Percentiles rank a stretch among this genome's conserved stretches.
These are phyloP conservation scores for Cetoscarus ocellatus DNA, from an alignment of 2,797 vertebrate genomes.

Conservation along the genomic window DNA sequence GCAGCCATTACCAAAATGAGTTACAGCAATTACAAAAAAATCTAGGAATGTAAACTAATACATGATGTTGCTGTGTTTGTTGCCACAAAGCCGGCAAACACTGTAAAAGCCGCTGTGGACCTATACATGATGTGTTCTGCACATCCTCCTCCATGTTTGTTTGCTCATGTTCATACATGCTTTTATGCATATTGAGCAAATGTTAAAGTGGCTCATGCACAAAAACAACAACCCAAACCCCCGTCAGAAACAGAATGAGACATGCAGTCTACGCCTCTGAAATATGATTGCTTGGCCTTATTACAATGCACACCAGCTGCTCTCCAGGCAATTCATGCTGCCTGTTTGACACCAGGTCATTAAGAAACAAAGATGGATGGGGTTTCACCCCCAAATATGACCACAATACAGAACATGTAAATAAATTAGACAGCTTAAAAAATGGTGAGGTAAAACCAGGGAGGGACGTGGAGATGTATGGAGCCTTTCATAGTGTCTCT, in stretches of 20 bases:
- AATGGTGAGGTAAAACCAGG: neutral
- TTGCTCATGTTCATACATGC: slow-evolving; percentile 26
- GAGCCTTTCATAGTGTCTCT: slow-evolving; percentile 15
- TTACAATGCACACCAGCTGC: slow-evolving; percentile 75
- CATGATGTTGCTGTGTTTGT: slow-evolving; percentile 37
- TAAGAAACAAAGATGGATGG: slow-evolving; percentile 70
- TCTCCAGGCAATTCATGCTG: slow-evolving; percentile 62
- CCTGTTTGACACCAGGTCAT: slow-evolving; percentile 68
- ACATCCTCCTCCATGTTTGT: slow-evolving; percentile 33
- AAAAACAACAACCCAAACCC: slow-evolving; percentile 27
- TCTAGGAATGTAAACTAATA: slow-evolving; percentile 57
- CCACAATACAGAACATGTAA: slow-evolving; percentile 38
- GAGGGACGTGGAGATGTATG: slow-evolving; percentile 2
- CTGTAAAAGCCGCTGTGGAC: slow-evolving; percentile 4
- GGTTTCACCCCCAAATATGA: slow-evolving; percentile 42
- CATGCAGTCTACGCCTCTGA: slow-evolving; percentile 49
- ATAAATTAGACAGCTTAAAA: slow-evolving; percentile 40
- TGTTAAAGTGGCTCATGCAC: slow-evolving; percentile 47
- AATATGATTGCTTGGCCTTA: slow-evolving; percentile 62
- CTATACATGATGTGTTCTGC: slow-evolving; percentile 18
- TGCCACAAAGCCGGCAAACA: slow-evolving; percentile 33
- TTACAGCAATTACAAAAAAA: slow-evolving; percentile 65
- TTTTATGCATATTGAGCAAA: slow-evolving; percentile 47
- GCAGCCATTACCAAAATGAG: slow-evolving; percentile 67
- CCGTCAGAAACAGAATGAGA: slow-evolving; percentile 54